Evolutionary conservation across 1,140 invertebrate genomes (phyloP).

Genomic region (Aphis craccivora): DNA sequence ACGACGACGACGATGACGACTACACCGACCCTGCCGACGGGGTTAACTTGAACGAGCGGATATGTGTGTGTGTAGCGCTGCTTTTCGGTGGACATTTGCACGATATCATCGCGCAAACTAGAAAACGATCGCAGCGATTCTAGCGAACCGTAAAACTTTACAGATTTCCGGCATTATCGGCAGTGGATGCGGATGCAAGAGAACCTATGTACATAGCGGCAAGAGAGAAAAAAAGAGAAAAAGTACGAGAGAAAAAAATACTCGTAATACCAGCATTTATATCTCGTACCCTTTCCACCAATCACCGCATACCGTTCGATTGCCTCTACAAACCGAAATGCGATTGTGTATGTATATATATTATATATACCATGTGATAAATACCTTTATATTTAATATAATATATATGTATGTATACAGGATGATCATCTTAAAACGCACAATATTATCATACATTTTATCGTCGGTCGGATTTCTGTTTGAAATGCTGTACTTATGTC

Average conservation of each 20-base stretch:
- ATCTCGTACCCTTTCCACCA: neutral
- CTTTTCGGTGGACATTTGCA: neutral
- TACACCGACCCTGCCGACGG: neutral
- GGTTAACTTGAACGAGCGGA: neutral
- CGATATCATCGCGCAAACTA: neutral
- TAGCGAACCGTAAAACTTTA: conserved; percentile 24
- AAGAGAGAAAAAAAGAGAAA: neutral
- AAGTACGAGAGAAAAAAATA: neutral
- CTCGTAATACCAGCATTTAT: conserved; percentile 22
- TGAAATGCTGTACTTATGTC: neutral
- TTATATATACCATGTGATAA: neutral
- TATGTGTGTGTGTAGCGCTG: neutral
- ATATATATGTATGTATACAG: neutral
- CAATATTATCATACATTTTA: neutral
- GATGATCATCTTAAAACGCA: neutral
- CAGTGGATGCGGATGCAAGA: neutral
- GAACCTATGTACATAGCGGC: neutral
- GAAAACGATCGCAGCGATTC: conserved; percentile 48
- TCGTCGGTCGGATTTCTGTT: neutral
- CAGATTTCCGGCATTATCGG: conserved; percentile 28
- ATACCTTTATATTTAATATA: no score
- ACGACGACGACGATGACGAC: neutral
- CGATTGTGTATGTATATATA: neutral
- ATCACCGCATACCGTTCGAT: neutral
- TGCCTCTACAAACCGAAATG: neutral